These are phyloP conservation scores for Triops cancriformis DNA, from an alignment of 1,140 invertebrate species.

Conservation along the genomic window DNA sequence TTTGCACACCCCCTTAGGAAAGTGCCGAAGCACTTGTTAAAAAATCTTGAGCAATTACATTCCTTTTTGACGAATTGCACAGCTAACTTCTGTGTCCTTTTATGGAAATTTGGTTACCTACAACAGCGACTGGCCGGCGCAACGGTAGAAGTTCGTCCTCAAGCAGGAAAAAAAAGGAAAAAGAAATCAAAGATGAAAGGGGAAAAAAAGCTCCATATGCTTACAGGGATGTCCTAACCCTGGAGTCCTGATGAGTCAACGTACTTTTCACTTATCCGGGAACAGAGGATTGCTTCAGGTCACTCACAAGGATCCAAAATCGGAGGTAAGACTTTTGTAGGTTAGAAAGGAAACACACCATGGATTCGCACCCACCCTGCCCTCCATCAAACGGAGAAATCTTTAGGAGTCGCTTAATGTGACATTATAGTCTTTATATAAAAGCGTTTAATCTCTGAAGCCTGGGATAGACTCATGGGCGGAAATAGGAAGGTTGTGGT, in stretches of 20 bases:
- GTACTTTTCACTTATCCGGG: no score
- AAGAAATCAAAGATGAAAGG: no score
- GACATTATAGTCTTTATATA: not conserved
- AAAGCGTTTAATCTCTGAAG: no score
- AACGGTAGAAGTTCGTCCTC: no score
- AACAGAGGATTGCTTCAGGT: no score
- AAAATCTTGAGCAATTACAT: not conserved
- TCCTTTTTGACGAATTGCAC: not conserved
- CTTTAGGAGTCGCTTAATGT: not conserved
- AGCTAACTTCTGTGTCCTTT: not conserved
- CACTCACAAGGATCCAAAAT: no score
- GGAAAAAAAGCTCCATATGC: not conserved
- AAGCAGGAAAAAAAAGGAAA: not conserved
- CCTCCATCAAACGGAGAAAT: not conserved
- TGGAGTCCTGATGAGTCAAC: not conserved
- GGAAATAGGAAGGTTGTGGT: not conserved
- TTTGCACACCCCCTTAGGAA: not conserved
- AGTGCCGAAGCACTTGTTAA: not conserved
- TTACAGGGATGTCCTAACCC: conserved; percentile 13
- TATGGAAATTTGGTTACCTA: not conserved
- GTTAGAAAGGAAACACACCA: no score
- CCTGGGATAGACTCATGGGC: not conserved
- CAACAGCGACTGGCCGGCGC: not conserved
- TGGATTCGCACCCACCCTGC: no score
- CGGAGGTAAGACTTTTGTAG: no score